Conservation (phyloP, 1,140 invertebrate genomes). For the Diuraphis noxia region DNA sequence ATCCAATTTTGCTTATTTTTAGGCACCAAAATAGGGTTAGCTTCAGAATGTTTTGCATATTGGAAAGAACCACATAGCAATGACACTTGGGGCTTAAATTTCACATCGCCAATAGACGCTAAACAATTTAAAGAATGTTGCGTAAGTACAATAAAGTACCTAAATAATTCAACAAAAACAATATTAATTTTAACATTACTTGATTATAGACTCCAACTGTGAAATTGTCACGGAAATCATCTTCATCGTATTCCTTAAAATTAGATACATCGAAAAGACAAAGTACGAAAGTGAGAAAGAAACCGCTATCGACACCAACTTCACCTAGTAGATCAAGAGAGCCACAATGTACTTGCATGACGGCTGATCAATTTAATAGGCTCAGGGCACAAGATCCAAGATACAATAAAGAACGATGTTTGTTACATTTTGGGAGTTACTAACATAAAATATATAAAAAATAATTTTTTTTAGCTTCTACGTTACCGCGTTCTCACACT, state of each 20-base stretch:
- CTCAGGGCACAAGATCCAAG: slow-evolving; percentile 81
- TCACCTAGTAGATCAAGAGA: slow-evolving; percentile 86
- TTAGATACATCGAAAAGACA: slow-evolving; percentile 80
- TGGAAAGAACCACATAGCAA: slow-evolving; percentile 97
- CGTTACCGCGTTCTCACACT: slow-evolving; percentile 42
- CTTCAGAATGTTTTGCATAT: slow-evolving; percentile 97
- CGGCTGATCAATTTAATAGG: slow-evolving; percentile 85
- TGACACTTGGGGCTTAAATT: slow-evolving; percentile 98
- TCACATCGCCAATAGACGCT: slow-evolving; percentile 94
- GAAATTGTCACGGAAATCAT: slow-evolving; percentile 95
- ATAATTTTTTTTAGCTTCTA: slow-evolving; percentile 13
- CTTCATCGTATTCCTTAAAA: slow-evolving; percentile 93
- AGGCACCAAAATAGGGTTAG: slow-evolving; percentile 95
- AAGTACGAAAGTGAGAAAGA: slow-evolving; percentile 78
- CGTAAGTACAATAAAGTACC: slow-evolving; percentile 72
- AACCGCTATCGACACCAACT: slow-evolving; percentile 89
- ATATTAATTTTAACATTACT: neutral
- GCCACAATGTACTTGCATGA: slow-evolving; percentile 94
- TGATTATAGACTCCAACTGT: slow-evolving; percentile 85
- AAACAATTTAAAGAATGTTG: slow-evolving; percentile 96
- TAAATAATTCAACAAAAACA: neutral
- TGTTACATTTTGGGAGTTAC: slow-evolving; percentile 55
- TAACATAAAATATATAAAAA: slow-evolving; percentile 1
- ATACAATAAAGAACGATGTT: slow-evolving; percentile 67
- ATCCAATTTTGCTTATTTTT: slow-evolving; percentile 57